Conservation (phyloP, 1,140 invertebrate species). For the Drosophila nigrodunni region DNA sequence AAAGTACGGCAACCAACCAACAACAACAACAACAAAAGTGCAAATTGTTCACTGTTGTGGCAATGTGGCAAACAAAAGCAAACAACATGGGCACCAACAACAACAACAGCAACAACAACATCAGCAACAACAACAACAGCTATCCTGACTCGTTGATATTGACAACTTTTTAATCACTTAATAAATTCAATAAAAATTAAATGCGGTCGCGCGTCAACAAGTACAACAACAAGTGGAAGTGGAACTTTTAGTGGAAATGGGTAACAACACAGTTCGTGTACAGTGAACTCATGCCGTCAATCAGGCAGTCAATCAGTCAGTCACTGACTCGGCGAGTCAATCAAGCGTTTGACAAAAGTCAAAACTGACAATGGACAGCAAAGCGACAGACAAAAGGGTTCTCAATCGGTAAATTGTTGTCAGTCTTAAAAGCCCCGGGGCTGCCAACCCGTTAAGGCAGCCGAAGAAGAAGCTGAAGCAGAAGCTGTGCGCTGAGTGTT, state of each 20-base stretch:
- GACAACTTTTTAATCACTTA: constrained; percentile 85
- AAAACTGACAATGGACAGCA: constrained; percentile 67
- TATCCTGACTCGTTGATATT: constrained; percentile 72
- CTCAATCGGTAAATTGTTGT: constrained; percentile 1
- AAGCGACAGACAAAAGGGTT: constrained; percentile 58
- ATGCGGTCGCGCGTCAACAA: constrained; percentile 79
- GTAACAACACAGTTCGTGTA: not conserved
- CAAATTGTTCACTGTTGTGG: constrained; percentile 55
- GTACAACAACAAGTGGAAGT: constrained; percentile 41
- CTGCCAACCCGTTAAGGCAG: constrained; percentile 9
- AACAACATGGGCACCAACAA: constrained; percentile 50
- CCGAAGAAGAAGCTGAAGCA: no score
- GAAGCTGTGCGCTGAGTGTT: not conserved
- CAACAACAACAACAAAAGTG: constrained; percentile 12
- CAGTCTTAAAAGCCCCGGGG: constrained; percentile 4
- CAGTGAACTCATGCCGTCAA: constrained; percentile 19
- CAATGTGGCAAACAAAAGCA: constrained; percentile 76
- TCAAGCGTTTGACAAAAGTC: constrained; percentile 63
- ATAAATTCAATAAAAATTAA: constrained; percentile 85
- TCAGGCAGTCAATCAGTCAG: constrained; percentile 36
- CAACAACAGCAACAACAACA: constrained; percentile 62
- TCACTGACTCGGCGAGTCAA: constrained; percentile 43
- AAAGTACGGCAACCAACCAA: constrained; percentile 4
- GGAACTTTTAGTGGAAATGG: not conserved
- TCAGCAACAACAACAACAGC: constrained; percentile 60